These are phyloP conservation scores for Periparus ater DNA, from an alignment of 2,797 vertebrate species.

Conservation along the genomic window DNA sequence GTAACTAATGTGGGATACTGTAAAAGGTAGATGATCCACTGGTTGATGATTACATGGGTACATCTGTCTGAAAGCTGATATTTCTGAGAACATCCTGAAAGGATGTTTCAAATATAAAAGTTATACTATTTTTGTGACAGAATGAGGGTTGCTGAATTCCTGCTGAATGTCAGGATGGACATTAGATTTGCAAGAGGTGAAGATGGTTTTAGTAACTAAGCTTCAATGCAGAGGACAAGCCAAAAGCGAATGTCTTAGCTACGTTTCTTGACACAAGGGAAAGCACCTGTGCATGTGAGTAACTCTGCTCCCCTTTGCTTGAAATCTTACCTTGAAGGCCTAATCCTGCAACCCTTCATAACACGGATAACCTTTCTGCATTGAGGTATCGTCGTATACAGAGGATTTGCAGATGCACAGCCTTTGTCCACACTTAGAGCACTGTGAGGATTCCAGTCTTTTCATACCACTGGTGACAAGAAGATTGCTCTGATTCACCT, in stretches of 20 bases:
- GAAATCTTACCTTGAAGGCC: not conserved
- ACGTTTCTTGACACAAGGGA: not conserved
- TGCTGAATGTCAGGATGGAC: not conserved
- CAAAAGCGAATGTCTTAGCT: not conserved
- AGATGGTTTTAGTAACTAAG: not conserved
- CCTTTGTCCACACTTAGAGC: not conserved
- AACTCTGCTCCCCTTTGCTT: not conserved
- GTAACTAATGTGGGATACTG: not conserved
- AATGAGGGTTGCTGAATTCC: not conserved
- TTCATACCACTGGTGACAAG: not conserved
- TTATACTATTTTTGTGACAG: not conserved
- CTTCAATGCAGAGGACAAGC: not conserved
- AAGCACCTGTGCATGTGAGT: not conserved
- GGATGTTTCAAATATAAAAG: not conserved
- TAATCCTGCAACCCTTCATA: not conserved
- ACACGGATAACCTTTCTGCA: not conserved
- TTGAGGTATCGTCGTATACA: not conserved
- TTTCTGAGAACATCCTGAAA: not conserved
- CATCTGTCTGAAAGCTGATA: not conserved
- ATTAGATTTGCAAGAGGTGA: not conserved
- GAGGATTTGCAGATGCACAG: not conserved
- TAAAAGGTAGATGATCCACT: not conserved
- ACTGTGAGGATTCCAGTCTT: not conserved
- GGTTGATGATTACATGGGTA: not conserved
- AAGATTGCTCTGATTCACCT: not conserved